Evolutionary conservation across 1,140 invertebrate species (phyloP).

Genomic region (Lasioglossum baleicum): DNA sequence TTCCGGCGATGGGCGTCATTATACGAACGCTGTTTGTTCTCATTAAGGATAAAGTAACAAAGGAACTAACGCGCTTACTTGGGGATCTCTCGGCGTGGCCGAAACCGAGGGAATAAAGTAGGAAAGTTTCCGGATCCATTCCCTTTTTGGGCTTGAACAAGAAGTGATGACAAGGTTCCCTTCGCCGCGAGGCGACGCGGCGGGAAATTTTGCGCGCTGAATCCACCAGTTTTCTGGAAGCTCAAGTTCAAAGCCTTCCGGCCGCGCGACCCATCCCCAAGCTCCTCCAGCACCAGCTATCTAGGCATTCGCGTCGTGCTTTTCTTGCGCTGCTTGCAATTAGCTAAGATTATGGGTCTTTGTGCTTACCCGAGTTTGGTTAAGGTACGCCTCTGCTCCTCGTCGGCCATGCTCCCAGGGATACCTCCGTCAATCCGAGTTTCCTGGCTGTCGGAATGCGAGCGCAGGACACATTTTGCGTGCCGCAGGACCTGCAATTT

Average conservation of each 20-base stretch:
- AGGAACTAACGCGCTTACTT: constrained; percentile 25
- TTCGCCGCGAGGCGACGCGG: background rate
- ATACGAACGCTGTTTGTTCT: constrained; percentile 24
- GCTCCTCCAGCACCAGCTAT: too few relatives aligned
- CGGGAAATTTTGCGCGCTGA: constrained; percentile 3
- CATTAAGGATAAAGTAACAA: constrained; percentile 27
- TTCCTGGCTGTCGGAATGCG: constrained; percentile 1
- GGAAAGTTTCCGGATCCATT: constrained; percentile 24
- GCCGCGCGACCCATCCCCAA: background rate
- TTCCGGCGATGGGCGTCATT: background rate
- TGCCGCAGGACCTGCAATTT: background rate
- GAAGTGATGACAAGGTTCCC: constrained; percentile 32
- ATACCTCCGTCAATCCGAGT: constrained; percentile 22
- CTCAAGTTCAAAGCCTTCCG: background rate
- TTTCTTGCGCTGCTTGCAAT: constrained; percentile 26
- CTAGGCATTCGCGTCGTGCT: constrained; percentile 9
- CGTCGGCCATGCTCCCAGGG: background rate
- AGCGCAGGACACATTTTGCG: background rate
- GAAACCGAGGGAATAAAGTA: constrained; percentile 17
- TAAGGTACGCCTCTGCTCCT: background rate
- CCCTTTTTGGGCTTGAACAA: constrained; percentile 18
- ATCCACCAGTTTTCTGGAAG: constrained; percentile 10
- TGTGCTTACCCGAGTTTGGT: constrained; percentile 2
- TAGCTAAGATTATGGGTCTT: constrained; percentile 34
- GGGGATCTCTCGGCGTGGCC: background rate